phyloP scores from a whole-genome alignment of 1,140 invertebrate genomes.

The Cherax quadricarinatus region DNA sequence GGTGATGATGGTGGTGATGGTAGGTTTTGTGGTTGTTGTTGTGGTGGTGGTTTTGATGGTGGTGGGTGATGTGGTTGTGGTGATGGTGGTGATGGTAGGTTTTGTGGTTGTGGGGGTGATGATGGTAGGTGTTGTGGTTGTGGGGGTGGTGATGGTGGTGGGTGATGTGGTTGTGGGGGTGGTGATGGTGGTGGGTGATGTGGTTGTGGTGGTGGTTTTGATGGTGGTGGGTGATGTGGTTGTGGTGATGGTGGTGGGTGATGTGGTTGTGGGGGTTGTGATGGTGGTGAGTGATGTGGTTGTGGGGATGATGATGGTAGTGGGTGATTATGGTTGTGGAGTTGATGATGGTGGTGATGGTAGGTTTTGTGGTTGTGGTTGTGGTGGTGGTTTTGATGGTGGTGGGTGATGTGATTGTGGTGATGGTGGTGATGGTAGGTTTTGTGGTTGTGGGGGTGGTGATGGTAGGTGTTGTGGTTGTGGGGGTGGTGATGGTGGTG shows the following conservation, averaged over 20 bases:
- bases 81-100: background rate
- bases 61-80: background rate
- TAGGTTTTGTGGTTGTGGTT: too few relatives aligned
- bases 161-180: background rate
- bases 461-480: too few relatives aligned
- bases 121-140: background rate
- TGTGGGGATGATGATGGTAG: background rate
- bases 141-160: too few relatives aligned
- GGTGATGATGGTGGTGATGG: background rate
- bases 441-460: too few relatives aligned
- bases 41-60: background rate
- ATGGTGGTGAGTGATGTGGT: background rate
- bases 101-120: too few relatives aligned
- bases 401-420: background rate
- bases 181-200: background rate
- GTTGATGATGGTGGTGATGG: too few relatives aligned
- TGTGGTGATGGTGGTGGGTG: background rate
- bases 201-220: too few relatives aligned
- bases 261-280: too few relatives aligned
- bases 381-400: background rate
- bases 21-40: background rate
- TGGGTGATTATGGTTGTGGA: too few relatives aligned
- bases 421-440: background rate
- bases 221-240: background rate
- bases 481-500: background rate